Percentiles rank a stretch among this genome's conserved stretches.
Evolutionary conservation across 2,113 vertebrate species (phyloP).

Genomic region (Cathartes aura): DNA sequence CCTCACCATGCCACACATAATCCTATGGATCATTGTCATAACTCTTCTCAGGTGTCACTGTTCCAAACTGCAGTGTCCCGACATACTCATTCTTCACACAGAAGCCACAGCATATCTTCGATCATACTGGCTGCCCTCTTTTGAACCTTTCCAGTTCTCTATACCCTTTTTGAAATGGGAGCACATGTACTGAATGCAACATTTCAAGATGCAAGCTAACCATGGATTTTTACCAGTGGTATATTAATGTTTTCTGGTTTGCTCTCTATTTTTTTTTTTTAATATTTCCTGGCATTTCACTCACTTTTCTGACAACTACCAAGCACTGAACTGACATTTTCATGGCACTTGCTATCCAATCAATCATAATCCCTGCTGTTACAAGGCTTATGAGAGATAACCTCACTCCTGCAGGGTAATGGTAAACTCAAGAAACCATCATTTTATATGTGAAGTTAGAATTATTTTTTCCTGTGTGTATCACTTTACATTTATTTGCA

Average conservation of each 20-base stretch:
- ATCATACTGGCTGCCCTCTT: fast-evolving
- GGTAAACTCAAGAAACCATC: background rate
- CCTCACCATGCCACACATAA: background rate
- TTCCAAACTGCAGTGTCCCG: background rate
- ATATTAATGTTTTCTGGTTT: background rate
- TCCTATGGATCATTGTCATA: background rate
- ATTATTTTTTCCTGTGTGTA: background rate
- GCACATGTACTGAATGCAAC: background rate
- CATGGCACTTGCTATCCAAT: background rate
- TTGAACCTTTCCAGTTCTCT: background rate
- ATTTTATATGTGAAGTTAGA: background rate
- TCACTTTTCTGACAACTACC: background rate
- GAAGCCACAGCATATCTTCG: background rate
- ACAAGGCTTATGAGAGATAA: background rate
- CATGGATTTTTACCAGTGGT: background rate
- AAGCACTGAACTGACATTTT: background rate
- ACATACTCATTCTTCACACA: background rate
- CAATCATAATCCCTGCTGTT: background rate
- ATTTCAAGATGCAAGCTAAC: background rate
- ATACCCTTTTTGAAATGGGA: background rate
- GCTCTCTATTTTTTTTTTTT: background rate
- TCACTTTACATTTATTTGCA: background rate
- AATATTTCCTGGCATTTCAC: background rate
- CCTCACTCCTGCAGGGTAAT: background rate
- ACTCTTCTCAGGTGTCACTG: background rate